A percentile compares a stretch with the other conserved stretches of the same genome.
phyloP scores from a whole-genome alignment of 2,888 invertebrate genomes.

The Macropis europaea region DNA sequence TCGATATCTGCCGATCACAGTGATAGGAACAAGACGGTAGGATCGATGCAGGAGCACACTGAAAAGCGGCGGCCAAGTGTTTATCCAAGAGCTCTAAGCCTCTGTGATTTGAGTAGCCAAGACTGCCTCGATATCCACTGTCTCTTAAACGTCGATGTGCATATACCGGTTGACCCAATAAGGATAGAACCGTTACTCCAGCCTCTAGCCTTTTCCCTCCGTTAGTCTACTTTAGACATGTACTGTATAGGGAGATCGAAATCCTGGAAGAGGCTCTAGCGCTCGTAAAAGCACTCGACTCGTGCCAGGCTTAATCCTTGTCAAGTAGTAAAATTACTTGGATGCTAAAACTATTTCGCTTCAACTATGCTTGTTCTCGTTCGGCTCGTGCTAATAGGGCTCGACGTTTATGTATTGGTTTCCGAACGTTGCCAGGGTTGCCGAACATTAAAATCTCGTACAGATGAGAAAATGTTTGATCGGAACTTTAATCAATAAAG shows the following conservation, averaged over 20 bases:
- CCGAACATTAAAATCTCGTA: background rate
- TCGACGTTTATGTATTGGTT: background rate
- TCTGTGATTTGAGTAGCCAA: conserved; percentile 67
- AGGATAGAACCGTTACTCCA: conserved; percentile 38
- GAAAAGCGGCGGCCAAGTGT: conserved; percentile 62
- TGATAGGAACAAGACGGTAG: conserved; percentile 54
- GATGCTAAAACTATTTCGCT: conserved; percentile 13
- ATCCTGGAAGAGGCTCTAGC: conserved; percentile 40
- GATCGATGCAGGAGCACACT: conserved; percentile 65
- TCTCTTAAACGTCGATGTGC: conserved; percentile 64
- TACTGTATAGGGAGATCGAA: conserved; percentile 39
- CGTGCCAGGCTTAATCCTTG: conserved; percentile 28
- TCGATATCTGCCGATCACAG: conserved; percentile 26
- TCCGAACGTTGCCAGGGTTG: background rate
- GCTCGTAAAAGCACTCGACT: conserved; percentile 27
- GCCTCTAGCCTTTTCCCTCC: conserved; percentile 16
- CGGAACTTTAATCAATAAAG: too few relatives aligned
- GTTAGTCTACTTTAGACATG: conserved; percentile 27
- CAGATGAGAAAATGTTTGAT: background rate
- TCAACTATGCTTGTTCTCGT: background rate
- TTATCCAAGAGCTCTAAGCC: conserved; percentile 68
- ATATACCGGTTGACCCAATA: conserved; percentile 66
- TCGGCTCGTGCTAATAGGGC: too few relatives aligned
- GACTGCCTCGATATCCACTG: conserved; percentile 57
- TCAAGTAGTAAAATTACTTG: conserved; percentile 38